Percentiles rank a stretch among this genome's conserved stretches.
Conservation (phyloP, 2,888 invertebrate genomes). For the Trissolcus japonicus region DNA sequence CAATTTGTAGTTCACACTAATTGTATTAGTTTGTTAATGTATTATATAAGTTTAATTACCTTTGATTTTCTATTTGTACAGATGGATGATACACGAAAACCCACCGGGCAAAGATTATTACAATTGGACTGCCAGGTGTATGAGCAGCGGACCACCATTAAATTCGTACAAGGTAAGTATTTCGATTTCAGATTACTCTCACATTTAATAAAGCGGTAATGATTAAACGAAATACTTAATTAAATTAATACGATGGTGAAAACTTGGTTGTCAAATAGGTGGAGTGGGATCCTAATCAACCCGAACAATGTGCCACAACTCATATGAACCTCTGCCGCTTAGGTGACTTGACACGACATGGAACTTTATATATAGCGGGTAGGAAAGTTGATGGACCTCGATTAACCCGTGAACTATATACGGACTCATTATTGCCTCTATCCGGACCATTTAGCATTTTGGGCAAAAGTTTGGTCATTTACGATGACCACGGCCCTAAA, state of each 20-base stretch:
- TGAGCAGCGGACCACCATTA: slow-evolving; percentile 85
- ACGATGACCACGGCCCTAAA: slow-evolving; percentile 91
- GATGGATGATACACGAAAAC: slow-evolving; percentile 89
- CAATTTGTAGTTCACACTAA: neutral
- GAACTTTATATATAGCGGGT: slow-evolving; percentile 85
- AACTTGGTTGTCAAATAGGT: slow-evolving; percentile 72
- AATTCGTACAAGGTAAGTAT: slow-evolving; percentile 84
- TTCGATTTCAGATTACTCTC: neutral
- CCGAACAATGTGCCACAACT: slow-evolving; percentile 80
- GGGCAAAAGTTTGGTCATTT: slow-evolving; percentile 90
- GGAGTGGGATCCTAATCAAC: slow-evolving; percentile 80
- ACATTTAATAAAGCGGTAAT: neutral
- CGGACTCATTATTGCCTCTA: slow-evolving; percentile 86
- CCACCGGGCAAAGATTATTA: slow-evolving; percentile 92
- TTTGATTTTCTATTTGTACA: slow-evolving; percentile 60
- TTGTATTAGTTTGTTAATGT: neutral
- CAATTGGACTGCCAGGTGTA: slow-evolving; percentile 91
- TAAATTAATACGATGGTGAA: too few species aligned
- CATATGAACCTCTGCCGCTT: slow-evolving; percentile 82
- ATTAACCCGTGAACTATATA: slow-evolving; percentile 86
- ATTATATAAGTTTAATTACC: neutral
- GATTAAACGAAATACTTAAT: too few species aligned
- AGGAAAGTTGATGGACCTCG: slow-evolving; percentile 81
- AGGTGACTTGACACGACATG: slow-evolving; percentile 88
- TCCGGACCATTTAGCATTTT: slow-evolving; percentile 85